A percentile compares a stretch with the other conserved stretches of the same genome.
Evolutionary conservation across 2,797 vertebrate genomes (phyloP).

Genomic region (Sebastes taczanowskii): DNA sequence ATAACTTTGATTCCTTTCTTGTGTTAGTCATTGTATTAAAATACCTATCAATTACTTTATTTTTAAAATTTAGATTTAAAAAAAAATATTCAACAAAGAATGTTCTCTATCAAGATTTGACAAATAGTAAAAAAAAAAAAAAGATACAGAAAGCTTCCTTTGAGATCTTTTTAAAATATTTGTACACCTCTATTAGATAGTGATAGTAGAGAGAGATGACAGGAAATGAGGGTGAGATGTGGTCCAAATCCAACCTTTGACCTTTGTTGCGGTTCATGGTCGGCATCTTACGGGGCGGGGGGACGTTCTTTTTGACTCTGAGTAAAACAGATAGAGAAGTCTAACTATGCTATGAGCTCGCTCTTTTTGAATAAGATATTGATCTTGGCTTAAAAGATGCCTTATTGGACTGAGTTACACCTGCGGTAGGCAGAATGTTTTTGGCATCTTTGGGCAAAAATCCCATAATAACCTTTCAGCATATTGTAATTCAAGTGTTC

Average conservation of each 20-base stretch:
- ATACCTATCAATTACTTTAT: background rate
- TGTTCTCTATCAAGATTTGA: background rate
- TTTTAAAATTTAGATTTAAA: background rate
- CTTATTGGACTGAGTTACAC: no score
- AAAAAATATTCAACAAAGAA: background rate
- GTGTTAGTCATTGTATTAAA: background rate
- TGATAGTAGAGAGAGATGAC: background rate
- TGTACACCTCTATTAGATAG: no score
- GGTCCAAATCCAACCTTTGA: background rate
- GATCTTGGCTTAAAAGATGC: background rate
- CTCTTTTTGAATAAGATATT: background rate
- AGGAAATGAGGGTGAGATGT: background rate
- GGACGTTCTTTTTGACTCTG: background rate
- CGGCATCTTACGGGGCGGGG: background rate
- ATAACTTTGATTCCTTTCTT: background rate
- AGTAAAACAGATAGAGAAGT: background rate
- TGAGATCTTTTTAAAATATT: background rate
- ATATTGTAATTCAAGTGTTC: no score
- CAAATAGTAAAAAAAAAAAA: background rate
- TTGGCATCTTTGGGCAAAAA: no score
- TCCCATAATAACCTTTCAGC: no score
- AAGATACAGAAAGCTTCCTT: background rate
- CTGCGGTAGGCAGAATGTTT: fast-evolving
- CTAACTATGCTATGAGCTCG: background rate
- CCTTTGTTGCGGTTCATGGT: background rate